Evolutionary conservation across 2,888 invertebrate genomes (phyloP).

Genomic region (Yponomeuta plumbellus): DNA sequence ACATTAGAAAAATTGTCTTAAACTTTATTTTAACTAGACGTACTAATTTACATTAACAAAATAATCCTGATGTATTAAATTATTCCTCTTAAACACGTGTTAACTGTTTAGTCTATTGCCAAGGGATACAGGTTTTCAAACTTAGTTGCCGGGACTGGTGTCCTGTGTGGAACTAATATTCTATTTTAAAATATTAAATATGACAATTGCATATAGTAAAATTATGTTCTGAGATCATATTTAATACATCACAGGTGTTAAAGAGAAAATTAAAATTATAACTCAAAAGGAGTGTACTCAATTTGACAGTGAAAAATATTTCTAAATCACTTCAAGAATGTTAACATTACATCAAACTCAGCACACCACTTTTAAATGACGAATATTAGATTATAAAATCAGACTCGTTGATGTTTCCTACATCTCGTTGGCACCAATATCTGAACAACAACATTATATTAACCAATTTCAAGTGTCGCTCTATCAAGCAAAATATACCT

Average conservation of each 20-base stretch:
- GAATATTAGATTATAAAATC: constrained; percentile 9
- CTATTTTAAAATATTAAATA: constrained; percentile 61
- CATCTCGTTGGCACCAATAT: constrained; percentile 33
- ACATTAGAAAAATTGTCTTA: constrained; percentile 13
- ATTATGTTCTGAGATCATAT: constrained; percentile 79
- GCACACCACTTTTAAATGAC: constrained; percentile 13
- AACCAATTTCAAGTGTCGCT: constrained; percentile 43
- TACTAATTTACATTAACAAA: constrained; percentile 16
- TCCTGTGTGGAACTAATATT: constrained; percentile 48
- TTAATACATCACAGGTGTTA: constrained; percentile 82
- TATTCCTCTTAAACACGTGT: constrained; percentile 47
- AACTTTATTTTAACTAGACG: constrained; percentile 15
- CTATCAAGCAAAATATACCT: constrained; percentile 32
- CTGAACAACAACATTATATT: constrained; percentile 53
- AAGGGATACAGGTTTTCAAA: constrained; percentile 45
- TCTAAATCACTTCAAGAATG: background rate
- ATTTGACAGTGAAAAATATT: constrained; percentile 6
- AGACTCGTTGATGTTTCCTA: constrained; percentile 20
- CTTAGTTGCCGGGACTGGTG: constrained; percentile 29
- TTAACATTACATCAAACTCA: constrained; percentile 13
- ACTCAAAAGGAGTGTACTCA: constrained; percentile 20
- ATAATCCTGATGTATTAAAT: constrained; percentile 66
- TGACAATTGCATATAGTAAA: constrained; percentile 70
- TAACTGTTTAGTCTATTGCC: constrained; percentile 21
- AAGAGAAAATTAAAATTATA: constrained; percentile 47